Conservation (phyloP, 2,888 invertebrate genomes). For the Lithophane ornitopus region DNA sequence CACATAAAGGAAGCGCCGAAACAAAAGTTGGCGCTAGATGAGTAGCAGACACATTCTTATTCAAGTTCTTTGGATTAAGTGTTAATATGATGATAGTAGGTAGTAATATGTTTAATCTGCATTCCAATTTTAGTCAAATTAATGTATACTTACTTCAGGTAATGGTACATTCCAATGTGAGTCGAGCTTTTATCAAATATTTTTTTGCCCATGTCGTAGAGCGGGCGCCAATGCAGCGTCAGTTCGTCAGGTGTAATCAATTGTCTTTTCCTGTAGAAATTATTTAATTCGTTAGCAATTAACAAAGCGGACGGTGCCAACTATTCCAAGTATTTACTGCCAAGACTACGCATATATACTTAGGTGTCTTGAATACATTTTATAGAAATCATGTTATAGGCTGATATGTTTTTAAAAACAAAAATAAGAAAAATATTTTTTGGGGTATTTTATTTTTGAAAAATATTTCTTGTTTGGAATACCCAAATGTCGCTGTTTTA, state of each 20-base stretch:
- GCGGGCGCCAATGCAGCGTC: conserved; percentile 95
- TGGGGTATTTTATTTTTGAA: too few relatives aligned
- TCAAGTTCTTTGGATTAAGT: conserved; percentile 42
- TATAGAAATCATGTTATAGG: too few relatives aligned
- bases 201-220: conserved; percentile 93
- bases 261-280: conserved; percentile 92
- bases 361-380: conserved; percentile 10
- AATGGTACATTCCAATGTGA: conserved; percentile 91
- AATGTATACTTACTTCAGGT: conserved; percentile 85
- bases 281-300: conserved; percentile 43
- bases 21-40: conserved; percentile 52
- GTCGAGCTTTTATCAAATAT: conserved; percentile 90
- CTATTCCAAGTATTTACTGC: conserved; percentile 54
- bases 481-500: not conserved
- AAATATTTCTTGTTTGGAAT: not conserved
- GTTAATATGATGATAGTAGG: conserved; percentile 12
- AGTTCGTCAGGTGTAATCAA: conserved; percentile 95
- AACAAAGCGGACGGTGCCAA: conserved; percentile 48
- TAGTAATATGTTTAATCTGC: conserved; percentile 9
- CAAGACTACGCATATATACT: conserved; percentile 37
- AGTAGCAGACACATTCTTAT: conserved; percentile 36
- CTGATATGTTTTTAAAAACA: not conserved
- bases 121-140: not conserved
- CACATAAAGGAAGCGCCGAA: conserved; percentile 41
- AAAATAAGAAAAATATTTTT: conserved; percentile 10